Percentiles rank a stretch among this genome's conserved stretches.
Evolutionary conservation across 2,797 vertebrate genomes (phyloP).

Genomic region (Acipenser ruthenus): DNA sequence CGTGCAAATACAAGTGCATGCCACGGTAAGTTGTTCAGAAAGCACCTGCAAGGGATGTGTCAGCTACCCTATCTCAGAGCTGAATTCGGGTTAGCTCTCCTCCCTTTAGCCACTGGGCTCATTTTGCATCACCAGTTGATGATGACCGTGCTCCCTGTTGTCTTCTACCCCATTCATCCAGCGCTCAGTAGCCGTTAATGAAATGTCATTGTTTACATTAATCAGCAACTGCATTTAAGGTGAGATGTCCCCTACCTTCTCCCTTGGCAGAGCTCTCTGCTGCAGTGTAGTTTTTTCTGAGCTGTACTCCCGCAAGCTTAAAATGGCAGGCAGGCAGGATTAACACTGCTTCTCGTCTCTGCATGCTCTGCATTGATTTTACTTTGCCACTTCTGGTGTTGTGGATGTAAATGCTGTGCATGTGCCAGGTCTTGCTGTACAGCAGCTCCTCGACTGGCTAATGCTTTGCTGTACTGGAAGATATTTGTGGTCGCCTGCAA

Average conservation of each 20-base stretch:
- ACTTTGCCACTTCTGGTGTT: slow-evolving; percentile 64
- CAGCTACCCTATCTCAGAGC: slow-evolving; percentile 43
- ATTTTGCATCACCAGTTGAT: slow-evolving; percentile 68
- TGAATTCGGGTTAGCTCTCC: slow-evolving; percentile 60
- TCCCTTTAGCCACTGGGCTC: slow-evolving; percentile 58
- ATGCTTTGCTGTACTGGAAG: slow-evolving; percentile 16
- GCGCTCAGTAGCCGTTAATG: slow-evolving; percentile 67
- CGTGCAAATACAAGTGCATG: background rate
- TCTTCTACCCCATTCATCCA: slow-evolving; percentile 73
- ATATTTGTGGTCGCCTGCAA: slow-evolving; percentile 25
- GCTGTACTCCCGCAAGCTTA: slow-evolving; percentile 47
- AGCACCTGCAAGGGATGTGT: slow-evolving; percentile 50
- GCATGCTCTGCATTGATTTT: slow-evolving; percentile 69
- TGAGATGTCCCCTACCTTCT: slow-evolving; percentile 67
- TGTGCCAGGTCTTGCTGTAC: slow-evolving; percentile 19
- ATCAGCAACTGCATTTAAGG: slow-evolving; percentile 83
- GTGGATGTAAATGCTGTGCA: slow-evolving; percentile 62
- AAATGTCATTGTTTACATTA: slow-evolving; percentile 84
- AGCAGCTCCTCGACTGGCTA: slow-evolving; percentile 18
- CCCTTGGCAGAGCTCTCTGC: slow-evolving; percentile 50
- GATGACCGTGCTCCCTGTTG: slow-evolving; percentile 69
- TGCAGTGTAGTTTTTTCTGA: slow-evolving; percentile 45
- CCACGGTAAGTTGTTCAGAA: slow-evolving; percentile 31
- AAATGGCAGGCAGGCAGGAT: slow-evolving; percentile 68
- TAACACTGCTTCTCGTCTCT: slow-evolving; percentile 61